Percentiles rank a stretch among this genome's conserved stretches.
Evolutionary conservation across 2,113 vertebrate genomes (phyloP).

Genomic region (Lasiurus borealis): DNA sequence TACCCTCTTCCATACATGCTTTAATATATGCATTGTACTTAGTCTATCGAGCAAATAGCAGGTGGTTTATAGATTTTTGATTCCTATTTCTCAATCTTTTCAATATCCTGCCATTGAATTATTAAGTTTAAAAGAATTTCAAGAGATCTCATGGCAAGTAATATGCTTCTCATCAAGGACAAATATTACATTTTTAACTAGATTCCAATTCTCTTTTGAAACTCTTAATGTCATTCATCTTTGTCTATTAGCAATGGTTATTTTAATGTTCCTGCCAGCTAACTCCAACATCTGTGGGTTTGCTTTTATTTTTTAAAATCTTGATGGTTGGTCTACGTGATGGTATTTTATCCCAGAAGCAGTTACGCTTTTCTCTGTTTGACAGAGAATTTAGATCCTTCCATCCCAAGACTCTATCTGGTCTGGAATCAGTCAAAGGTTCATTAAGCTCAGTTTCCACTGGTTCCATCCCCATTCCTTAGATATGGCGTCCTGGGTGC

Average conservation of each 20-base stretch:
- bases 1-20: no score
- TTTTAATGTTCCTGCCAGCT: background rate
- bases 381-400: background rate
- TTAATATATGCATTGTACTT: background rate
- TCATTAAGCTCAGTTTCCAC: background rate
- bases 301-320: background rate
- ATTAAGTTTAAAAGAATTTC: background rate
- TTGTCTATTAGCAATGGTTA: background rate
- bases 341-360: background rate
- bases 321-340: background rate
- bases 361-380: background rate
- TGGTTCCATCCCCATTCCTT: background rate
- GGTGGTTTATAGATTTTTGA: background rate
- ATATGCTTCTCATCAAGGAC: background rate
- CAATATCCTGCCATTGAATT: background rate
- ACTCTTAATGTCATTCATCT: background rate
- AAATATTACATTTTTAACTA: background rate
- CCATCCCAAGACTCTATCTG: background rate
- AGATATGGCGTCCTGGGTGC: background rate
- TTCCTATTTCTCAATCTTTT: background rate
- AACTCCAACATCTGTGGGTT: background rate
- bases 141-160: background rate
- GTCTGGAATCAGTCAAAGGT: background rate
- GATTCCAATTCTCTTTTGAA: background rate
- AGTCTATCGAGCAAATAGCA: background rate